Percentiles rank a stretch among this genome's conserved stretches.
phyloP scores from a whole-genome alignment of 2,113 vertebrate genomes.

The Callionymus lyra region DNA sequence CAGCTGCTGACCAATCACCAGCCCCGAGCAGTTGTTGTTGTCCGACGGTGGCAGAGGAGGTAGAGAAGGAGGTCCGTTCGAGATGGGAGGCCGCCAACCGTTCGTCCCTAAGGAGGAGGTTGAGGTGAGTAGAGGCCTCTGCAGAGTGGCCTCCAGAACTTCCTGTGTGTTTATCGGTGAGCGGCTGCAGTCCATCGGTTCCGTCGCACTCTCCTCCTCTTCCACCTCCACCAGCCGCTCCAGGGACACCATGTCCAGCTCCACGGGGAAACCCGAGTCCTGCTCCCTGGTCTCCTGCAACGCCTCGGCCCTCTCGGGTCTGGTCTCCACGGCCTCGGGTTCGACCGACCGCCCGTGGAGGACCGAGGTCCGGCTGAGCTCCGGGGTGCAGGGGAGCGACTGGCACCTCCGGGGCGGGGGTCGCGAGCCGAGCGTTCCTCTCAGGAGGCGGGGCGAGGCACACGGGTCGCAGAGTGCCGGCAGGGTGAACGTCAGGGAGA shows the following conservation, averaged over 20 bases:
- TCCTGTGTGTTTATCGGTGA: constrained; percentile 63
- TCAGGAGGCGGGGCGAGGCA: constrained; percentile 32
- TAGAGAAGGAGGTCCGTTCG: constrained; percentile 65
- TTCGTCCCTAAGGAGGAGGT: constrained; percentile 39
- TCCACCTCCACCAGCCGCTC: constrained; percentile 7
- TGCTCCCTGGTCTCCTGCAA: constrained; percentile 2
- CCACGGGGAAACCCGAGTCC: constrained; percentile 53
- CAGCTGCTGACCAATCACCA: constrained; percentile 67
- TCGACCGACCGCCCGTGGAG: constrained; percentile 16
- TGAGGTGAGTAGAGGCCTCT: constrained; percentile 22
- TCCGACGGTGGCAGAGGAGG: constrained; percentile 31
- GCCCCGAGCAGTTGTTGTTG: constrained; percentile 75
- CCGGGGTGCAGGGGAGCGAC: constrained; percentile 80
- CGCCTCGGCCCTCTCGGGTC: neutral
- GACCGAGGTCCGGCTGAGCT: constrained; percentile 50
- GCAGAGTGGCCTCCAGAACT: constrained; percentile 19
- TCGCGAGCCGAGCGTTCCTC: constrained; percentile 12
- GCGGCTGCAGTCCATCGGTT: constrained; percentile 73
- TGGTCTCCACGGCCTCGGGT: neutral
- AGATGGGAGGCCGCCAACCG: constrained; percentile 58
- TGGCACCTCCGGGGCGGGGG: constrained; percentile 70
- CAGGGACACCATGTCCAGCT: constrained; percentile 47
- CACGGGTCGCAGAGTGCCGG: constrained; percentile 61
- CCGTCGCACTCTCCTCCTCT: constrained; percentile 30
- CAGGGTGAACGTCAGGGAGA: constrained; percentile 79